phyloP scores from a whole-genome alignment of 2,888 invertebrate species.

The Trichacis sp. region DNA sequence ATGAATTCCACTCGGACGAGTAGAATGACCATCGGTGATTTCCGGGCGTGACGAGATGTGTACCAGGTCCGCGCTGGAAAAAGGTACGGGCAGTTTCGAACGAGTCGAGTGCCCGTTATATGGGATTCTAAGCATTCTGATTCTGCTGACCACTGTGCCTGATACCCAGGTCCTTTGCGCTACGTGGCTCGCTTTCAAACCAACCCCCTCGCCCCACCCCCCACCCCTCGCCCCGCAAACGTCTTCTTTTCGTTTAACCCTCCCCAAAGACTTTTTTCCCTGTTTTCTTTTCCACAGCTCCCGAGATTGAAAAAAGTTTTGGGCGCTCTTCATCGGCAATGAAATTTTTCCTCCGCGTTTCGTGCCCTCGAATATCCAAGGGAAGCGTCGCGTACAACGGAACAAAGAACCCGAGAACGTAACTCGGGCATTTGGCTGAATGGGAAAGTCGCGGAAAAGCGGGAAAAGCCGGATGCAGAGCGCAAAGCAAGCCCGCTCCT shows the following conservation, averaged over 20 bases:
- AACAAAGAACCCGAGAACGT: background rate
- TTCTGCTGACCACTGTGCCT: constrained; percentile 65
- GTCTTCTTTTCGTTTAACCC: constrained; percentile 41
- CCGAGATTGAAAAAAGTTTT: constrained; percentile 6
- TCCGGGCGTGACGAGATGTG: background rate
- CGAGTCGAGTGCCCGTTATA: constrained; percentile 64
- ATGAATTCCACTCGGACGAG: background rate
- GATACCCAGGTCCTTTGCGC: constrained; percentile 40
- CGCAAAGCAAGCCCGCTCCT: constrained; percentile 35
- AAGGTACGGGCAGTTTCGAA: constrained; percentile 14
- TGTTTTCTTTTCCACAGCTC: constrained; percentile 1
- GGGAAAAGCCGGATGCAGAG: background rate
- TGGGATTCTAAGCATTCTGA: constrained; percentile 65
- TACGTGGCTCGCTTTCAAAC: constrained; percentile 66
- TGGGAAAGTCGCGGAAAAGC: constrained; percentile 6
- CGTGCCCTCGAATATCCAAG: background rate
- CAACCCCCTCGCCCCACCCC: constrained; percentile 44
- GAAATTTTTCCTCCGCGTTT: background rate
- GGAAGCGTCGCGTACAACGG: background rate
- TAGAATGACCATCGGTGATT: constrained; percentile 3
- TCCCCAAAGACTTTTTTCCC: constrained; percentile 16
- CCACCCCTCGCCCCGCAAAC: constrained; percentile 23
- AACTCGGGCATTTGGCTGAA: background rate
- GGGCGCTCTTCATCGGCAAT: background rate
- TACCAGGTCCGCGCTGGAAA: background rate